Conservation (phyloP, 1,140 invertebrate genomes). For the Battus philenor region DNA sequence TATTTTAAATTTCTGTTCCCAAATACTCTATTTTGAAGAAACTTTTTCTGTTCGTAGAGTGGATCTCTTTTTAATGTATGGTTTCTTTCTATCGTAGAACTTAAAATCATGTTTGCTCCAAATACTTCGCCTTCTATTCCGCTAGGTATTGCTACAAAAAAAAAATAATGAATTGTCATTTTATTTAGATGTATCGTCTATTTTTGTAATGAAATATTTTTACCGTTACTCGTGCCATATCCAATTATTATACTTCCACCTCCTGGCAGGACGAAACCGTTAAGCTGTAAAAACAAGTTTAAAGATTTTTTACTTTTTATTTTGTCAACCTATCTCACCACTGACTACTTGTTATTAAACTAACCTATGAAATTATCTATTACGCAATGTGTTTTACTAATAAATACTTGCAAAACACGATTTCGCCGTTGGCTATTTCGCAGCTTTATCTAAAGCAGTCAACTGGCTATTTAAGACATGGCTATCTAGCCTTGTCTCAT, state of each 20-base stretch:
- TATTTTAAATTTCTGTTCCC: constrained; percentile 36
- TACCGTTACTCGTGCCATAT: constrained; percentile 80
- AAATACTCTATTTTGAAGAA: constrained; percentile 45
- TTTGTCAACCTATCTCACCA: too few species aligned
- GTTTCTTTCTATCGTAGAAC: constrained; percentile 75
- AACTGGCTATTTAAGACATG: too few species aligned
- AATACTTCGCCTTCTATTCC: constrained; percentile 82
- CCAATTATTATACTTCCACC: constrained; percentile 81
- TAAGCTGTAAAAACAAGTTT: constrained; percentile 62
- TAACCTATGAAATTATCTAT: too few species aligned
- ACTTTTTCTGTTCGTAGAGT: constrained; percentile 37
- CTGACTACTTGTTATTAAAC: too few species aligned
- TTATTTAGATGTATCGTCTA: too few species aligned
- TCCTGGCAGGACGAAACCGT: constrained; percentile 72
- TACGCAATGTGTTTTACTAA: too few species aligned
- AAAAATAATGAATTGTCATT: too few species aligned
- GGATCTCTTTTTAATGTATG: constrained; percentile 44
- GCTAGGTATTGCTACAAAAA: constrained; percentile 73
- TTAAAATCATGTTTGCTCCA: constrained; percentile 80
- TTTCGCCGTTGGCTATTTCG: too few species aligned
- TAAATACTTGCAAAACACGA: too few species aligned
- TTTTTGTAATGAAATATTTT: too few species aligned
- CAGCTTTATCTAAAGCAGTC: too few species aligned
- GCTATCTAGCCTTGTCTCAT: too few species aligned
- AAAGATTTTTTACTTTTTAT: constrained; percentile 10